Base-by-base conservation (phyloP, 2,797 vertebrate genomes). In the Rhyacichthys aspro region DNA sequence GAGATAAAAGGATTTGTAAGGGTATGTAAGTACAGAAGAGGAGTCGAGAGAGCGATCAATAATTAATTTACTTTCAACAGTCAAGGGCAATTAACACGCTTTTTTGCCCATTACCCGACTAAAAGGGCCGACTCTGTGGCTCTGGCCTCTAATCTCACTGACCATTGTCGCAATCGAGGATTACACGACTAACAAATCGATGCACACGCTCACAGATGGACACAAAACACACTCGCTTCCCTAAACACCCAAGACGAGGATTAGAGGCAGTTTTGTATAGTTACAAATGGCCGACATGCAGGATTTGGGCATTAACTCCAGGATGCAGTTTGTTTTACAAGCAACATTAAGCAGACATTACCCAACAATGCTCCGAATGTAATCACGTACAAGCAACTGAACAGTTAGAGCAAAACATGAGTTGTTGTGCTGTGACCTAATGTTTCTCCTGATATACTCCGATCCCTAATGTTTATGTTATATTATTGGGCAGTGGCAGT, bases 21-120 rank as follows among this genome's bases (percentile, higher is more conserved):
- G 82, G 81, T 87, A 82, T 91, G 86, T 89, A 90, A 90, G 91
- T 91, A 93, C 90, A 92, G 89, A 90, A 90, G 84, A 84, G 78
- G 79, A 87, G 89, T 88, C 69, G 70, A 71, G 83, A 88, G 88
- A 74, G 72, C 85, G 81, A 94, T 94, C 93, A 91, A 94, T 94
- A 94, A 91, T 91, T 94, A 84, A 93, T 94, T 93, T 93, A 91
- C 92, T 90, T 91, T 88, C 85, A 90, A 83, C 90, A 91, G 90
- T 93, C 90, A 89, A 86, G 86, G 88, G 86, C 91, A 93, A 94
- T 94, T 94, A 94, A 88, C 89, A 83, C 81, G 72, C 79, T 80
- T 86, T 89, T 89, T 82, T 81, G 79, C 72, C 86, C 80, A 91
- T 92, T 92, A 91, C 76, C 65, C 72, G 59, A 59, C 76, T 87